phyloP scores from a whole-genome alignment of 2,888 invertebrate species.

The Eulithis prunata region DNA sequence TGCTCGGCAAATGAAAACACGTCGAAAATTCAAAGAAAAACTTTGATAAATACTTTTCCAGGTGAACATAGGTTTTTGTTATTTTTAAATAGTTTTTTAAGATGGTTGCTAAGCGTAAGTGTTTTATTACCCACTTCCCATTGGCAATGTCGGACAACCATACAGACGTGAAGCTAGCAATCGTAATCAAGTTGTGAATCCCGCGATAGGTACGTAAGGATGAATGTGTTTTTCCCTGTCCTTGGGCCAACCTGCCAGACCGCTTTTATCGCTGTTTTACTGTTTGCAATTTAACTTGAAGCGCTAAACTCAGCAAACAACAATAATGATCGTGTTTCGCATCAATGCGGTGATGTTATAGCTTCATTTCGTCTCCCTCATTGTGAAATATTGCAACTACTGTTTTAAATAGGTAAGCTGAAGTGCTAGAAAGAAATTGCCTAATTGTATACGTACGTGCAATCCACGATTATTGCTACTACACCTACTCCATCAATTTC shows the following conservation, averaged over 20 bases:
- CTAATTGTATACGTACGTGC: neutral
- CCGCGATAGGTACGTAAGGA: constrained; percentile 38
- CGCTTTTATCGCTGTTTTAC: constrained; percentile 76
- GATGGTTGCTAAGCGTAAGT: neutral
- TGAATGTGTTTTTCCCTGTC: constrained; percentile 52
- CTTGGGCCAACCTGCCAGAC: constrained; percentile 64
- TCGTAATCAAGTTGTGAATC: constrained; percentile 35
- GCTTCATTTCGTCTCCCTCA: constrained; percentile 20
- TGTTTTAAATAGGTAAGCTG: constrained; percentile 13
- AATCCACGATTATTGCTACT: neutral
- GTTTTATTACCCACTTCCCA: constrained; percentile 9
- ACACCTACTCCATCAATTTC: no score
- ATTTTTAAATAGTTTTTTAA: no score
- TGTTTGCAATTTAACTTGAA: constrained; percentile 78
- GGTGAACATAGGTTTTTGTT: no score
- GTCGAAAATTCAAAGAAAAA: neutral
- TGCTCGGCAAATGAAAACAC: constrained; percentile 3
- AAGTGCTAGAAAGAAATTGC: no score
- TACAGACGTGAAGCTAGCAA: constrained; percentile 14
- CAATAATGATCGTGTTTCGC: constrained; percentile 61
- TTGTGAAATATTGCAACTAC: constrained; percentile 15
- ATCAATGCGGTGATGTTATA: constrained; percentile 48
- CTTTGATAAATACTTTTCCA: no score
- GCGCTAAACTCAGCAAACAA: constrained; percentile 72
- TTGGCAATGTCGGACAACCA: constrained; percentile 15